These are phyloP conservation scores for Rhinoderma darwinii DNA, from an alignment of 2,113 vertebrate species.

Conservation along the genomic window DNA sequence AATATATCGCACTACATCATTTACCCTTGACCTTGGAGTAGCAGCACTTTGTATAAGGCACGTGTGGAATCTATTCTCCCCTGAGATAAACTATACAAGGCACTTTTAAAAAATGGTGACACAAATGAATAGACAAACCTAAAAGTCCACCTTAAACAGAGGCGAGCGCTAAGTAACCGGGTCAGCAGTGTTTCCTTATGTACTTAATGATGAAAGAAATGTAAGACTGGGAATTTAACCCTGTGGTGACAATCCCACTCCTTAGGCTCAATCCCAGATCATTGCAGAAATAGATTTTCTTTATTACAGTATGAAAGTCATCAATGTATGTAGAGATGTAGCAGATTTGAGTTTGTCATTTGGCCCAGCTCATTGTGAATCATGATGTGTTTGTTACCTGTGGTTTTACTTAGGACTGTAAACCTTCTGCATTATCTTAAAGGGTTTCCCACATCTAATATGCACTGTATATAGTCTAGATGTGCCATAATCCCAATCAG, in stretches of 20 bases:
- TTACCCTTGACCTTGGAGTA: background rate
- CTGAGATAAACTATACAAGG: background rate
- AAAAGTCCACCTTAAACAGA: background rate
- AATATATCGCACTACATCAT: background rate
- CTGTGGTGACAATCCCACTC: background rate
- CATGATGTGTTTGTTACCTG: too few species aligned
- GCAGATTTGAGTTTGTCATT: background rate
- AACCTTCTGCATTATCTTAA: too few species aligned
- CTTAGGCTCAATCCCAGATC: background rate
- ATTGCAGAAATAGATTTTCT: background rate
- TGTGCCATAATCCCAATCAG: background rate
- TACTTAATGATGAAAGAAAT: background rate
- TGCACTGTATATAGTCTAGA: too few species aligned
- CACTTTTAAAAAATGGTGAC: background rate
- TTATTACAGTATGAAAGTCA: background rate
- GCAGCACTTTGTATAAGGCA: background rate
- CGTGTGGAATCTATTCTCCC: background rate
- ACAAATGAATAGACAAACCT: background rate
- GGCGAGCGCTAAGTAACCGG: background rate
- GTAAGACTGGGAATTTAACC: background rate
- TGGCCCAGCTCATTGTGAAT: too few species aligned
- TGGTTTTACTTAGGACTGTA: background rate
- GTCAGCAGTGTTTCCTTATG: background rate
- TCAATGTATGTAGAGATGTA: background rate
- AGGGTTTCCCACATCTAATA: too few species aligned